Conservation (phyloP, 1,140 invertebrate genomes). For the Zeugodacus cucurbitae region DNA sequence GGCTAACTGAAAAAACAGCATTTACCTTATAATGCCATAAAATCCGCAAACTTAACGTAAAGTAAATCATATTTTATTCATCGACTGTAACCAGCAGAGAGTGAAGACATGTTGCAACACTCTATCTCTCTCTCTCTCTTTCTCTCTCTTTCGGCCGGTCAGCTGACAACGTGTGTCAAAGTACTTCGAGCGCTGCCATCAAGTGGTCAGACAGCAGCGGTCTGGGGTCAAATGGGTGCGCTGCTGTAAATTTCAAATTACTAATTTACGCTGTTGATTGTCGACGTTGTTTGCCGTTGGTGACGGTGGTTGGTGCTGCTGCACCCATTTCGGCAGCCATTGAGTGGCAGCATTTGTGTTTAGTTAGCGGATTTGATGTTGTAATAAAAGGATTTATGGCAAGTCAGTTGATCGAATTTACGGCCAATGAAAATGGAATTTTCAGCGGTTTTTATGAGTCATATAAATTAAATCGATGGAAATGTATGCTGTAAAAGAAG, state of each 20-base stretch:
- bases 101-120: background rate
- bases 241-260: background rate
- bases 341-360: background rate
- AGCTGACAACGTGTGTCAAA: background rate
- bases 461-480: background rate
- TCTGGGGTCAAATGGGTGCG: background rate
- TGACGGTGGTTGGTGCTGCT: background rate
- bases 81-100: background rate
- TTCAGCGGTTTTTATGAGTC: background rate
- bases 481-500: too few relatives aligned
- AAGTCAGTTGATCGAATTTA: background rate
- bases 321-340: background rate
- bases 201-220: background rate
- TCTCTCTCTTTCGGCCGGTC: too few relatives aligned
- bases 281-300: background rate
- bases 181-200: background rate
- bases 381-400: background rate
- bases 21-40: background rate
- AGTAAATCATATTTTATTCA: constrained; percentile 25
- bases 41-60: constrained; percentile 25
- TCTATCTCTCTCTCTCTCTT: background rate
- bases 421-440: background rate
- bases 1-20: background rate
- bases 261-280: background rate
- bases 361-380: background rate